A percentile compares a stretch with the other conserved stretches of the same genome.
Evolutionary conservation across 2,888 invertebrate genomes (phyloP).

Genomic region (Atethmia centrago): DNA sequence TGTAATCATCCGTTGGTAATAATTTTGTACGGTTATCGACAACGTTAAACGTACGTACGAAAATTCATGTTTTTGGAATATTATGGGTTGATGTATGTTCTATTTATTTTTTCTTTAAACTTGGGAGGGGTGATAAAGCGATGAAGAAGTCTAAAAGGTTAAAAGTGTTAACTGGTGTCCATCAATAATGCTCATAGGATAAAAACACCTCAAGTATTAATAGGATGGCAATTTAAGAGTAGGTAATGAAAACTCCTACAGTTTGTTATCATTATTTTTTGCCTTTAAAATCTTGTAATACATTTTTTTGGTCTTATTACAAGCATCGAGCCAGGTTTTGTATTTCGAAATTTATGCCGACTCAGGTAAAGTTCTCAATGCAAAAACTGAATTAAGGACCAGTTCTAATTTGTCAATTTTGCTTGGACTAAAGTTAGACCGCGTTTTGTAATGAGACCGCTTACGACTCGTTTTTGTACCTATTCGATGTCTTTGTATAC

Average conservation of each 20-base stretch:
- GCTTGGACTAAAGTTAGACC: neutral
- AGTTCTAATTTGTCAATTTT: neutral
- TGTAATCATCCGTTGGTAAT: neutral
- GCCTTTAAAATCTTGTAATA: neutral
- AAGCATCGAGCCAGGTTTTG: neutral
- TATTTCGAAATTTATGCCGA: neutral
- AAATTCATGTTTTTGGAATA: neutral
- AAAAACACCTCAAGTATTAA: neutral
- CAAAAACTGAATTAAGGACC: neutral
- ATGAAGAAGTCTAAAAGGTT: neutral
- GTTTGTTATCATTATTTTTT: neutral
- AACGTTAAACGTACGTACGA: neutral
- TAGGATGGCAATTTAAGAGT: neutral
- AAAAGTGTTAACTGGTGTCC: neutral
- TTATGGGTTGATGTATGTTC: neutral
- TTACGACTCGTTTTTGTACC: neutral
- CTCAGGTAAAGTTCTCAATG: neutral
- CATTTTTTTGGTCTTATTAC: too few relatives aligned
- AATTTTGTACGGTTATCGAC: neutral
- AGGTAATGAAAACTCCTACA: slow-evolving; percentile 1
- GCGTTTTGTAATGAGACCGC: too few relatives aligned
- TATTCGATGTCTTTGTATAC: neutral
- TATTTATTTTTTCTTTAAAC: neutral
- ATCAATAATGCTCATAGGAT: neutral
- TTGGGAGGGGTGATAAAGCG: neutral